phyloP scores from a whole-genome alignment of 2,113 vertebrate genomes.

The Embiotoca jacksoni region DNA sequence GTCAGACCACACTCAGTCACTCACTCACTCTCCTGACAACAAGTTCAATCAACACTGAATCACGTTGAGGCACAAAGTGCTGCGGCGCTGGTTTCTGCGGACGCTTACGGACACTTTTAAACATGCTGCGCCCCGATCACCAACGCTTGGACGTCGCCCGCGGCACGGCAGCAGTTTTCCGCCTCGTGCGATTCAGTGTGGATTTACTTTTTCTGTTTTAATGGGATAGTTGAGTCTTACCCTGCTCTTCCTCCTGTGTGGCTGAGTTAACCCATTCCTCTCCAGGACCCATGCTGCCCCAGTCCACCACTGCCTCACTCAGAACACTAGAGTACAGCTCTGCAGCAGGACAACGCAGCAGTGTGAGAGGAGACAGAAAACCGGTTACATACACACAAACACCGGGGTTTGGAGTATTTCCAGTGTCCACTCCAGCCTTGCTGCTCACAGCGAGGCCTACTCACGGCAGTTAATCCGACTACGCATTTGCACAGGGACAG shows the following conservation, averaged over 20 bases:
- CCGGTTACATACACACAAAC: constrained; percentile 56
- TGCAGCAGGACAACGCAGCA: constrained; percentile 72
- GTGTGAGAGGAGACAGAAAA: constrained; percentile 64
- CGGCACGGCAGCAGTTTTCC: no score
- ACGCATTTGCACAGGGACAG: constrained; percentile 41
- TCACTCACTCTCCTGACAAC: no score
- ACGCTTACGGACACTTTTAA: no score
- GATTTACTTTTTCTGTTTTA: no score
- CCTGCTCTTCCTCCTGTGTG: constrained; percentile 61
- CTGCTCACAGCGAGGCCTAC: background rate
- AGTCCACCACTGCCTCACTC: constrained; percentile 81
- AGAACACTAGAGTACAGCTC: constrained; percentile 84
- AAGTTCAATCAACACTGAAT: constrained; percentile 35
- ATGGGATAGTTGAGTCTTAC: constrained; percentile 68
- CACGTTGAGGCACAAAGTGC: background rate
- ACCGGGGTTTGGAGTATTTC: constrained; percentile 2
- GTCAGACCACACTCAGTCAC: constrained; percentile 29
- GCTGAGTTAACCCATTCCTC: constrained; percentile 75
- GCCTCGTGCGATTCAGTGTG: no score
- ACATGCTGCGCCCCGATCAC: no score
- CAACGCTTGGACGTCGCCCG: no score
- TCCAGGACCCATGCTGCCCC: constrained; percentile 77
- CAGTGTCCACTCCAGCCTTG: background rate
- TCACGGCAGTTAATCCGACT: constrained; percentile 25
- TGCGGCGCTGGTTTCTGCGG: background rate